Base-by-base conservation (phyloP, 2,113 vertebrate species). In the Octodon degus region DNA sequence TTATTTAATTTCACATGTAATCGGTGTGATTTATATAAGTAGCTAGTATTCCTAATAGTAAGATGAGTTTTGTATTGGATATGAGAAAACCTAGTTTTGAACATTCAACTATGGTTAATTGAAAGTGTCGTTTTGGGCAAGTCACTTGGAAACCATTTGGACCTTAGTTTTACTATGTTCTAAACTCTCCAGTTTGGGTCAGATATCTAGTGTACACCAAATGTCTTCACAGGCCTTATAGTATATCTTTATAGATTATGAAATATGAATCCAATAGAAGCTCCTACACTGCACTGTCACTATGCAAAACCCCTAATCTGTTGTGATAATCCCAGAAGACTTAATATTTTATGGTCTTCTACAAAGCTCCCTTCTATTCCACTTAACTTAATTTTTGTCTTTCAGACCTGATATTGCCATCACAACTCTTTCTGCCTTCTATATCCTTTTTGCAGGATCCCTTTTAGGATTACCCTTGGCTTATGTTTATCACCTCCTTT, bases 341-440 rank as follows among this genome's bases (percentile, higher is more conserved):
- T 7, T 91, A 60, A 58, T 68, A 82, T 82, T 95, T 82, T 76
- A 12, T 37, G 1, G 1, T 65, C 34, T 76, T n/a, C 10, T 9
- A 50, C 20, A 7, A 55, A 86, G 25, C 0, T 60, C 25, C 12
- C 60, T 94, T 91, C 55, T 94, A 50, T 30, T 62, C 37, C 55
- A 70, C 68, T 20, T 63, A 86, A 58, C 62, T 90, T 65, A 7
- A 86, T 93, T 92, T 92, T 90, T 95, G 32, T 74, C 86, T 92
- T 90, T 60, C 68, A 24, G 1, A 8, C 25, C 13, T 86, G 50
- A 65, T 43, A 55, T 74, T 91, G 20, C 55, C 65, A 43, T 89
- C 37, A 17, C 6, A 1, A 50, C 4, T 25, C 43, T 95, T 25
- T 93, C 32, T 87, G 13, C 20, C 72, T 92, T 92, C 40, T 62